A percentile compares a stretch with the other conserved stretches of the same genome.
Evolutionary conservation across 2,888 invertebrate genomes (phyloP).

Genomic region (Argynnis bischoffii): DNA sequence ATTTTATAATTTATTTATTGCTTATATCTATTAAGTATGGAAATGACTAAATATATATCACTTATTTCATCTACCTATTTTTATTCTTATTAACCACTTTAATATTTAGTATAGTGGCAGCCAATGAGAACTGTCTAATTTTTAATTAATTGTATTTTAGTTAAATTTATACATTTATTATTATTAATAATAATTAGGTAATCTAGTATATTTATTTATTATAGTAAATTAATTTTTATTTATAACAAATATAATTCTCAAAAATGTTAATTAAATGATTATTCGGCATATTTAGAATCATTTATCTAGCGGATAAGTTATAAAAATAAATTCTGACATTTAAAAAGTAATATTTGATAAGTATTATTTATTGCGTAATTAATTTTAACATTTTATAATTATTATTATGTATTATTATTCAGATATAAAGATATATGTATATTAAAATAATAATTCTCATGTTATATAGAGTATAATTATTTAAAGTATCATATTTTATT

Average conservation of each 20-base stretch:
- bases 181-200: background rate
- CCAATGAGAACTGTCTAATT: background rate
- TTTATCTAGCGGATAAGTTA: background rate
- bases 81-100: too few species aligned
- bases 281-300: background rate
- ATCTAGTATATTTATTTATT: background rate
- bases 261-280: too few species aligned
- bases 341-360: background rate
- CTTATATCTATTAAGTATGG: background rate
- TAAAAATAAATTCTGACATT: too few species aligned
- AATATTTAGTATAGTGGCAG: too few species aligned
- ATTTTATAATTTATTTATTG: background rate
- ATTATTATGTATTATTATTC: constrained; percentile 1
- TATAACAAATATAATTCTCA: too few species aligned
- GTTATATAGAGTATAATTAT: too few species aligned
- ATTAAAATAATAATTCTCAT: too few species aligned
- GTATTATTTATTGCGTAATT: background rate
- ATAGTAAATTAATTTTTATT: background rate
- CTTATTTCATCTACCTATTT: too few species aligned
- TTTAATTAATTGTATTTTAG: background rate
- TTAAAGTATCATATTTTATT: background rate
- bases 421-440: background rate
- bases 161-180: background rate
- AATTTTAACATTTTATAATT: background rate
- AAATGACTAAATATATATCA: too few species aligned